A percentile compares a stretch with the other conserved stretches of the same genome.
These are phyloP conservation scores for Pyrgus malvae DNA, from an alignment of 2,888 invertebrate genomes.

Conservation along the genomic window DNA sequence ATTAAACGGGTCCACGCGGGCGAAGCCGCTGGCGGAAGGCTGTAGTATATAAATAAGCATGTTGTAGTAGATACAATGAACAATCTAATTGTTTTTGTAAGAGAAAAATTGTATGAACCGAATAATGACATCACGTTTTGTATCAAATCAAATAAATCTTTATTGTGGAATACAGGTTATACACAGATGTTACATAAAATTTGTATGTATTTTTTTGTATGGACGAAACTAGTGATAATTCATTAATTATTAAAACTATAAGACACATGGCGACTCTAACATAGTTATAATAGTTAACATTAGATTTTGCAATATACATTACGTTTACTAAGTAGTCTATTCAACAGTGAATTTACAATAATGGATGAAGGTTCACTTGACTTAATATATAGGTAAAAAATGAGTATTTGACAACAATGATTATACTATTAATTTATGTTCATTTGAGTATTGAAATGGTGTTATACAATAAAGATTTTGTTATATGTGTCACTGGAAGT, in stretches of 20 bases:
- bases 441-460: too few species aligned
- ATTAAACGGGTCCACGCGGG: too few species aligned
- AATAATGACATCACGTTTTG: background rate
- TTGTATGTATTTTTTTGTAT: background rate
- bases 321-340: background rate
- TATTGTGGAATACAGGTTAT: too few species aligned
- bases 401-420: background rate
- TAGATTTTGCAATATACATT: background rate
- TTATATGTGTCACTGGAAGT: too few species aligned
- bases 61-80: too few species aligned
- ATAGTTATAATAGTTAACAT: background rate
- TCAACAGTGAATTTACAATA: background rate
- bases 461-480: too few species aligned
- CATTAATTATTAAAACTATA: constrained; percentile 11
- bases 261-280: constrained; percentile 24
- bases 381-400: background rate
- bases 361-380: background rate
- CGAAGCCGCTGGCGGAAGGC: too few species aligned
- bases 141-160: too few species aligned
- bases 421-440: background rate
- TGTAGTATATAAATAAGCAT: too few species aligned
- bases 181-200: too few species aligned
- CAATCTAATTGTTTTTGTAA: too few species aligned
- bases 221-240: constrained; percentile 12
- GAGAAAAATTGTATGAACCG: too few species aligned